Evolutionary conservation across 2,888 invertebrate species (phyloP), one percentile per base, ranked within the genome.

Genomic region (Tholera decimalis): DNA sequence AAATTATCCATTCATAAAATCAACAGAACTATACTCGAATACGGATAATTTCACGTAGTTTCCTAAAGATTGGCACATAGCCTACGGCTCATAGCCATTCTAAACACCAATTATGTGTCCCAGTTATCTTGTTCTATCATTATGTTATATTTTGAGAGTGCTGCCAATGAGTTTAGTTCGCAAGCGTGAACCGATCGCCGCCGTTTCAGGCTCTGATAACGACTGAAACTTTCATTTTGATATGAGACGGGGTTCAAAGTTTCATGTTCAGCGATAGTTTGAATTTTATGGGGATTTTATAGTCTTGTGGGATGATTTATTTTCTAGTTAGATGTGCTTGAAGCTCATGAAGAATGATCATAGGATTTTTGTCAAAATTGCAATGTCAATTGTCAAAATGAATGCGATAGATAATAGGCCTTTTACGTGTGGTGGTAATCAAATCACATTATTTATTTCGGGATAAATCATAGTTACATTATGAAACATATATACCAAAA

Each of bases 101-200:
- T 85, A 90, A 93, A 92, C 92, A 90, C 87, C 89, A 88, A 91
- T 92, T 91, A 89, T 89, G 89, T 92, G 90, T 89, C 88, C 91
- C 89, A 89, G 85, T 89, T 92, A 93, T 93, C 92, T 89, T 85
- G 86, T 88, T 68, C 75, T 74, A 77, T 65, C 60, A 84, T 82
- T 84, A 84, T 83, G 82, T 88, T 85, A 77, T 79, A 80, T 82
- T 91, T 91, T 85, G 89, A 89, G 88, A 88, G 85, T 84, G 83
- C 77, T 79, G 70, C 80, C 84, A 91, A 90, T 88, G 89, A 89
- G 85, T 90, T 89, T 89, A 91, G 91, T 92, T 91, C 82, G 79
- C 73, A 85, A 86, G 82, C 88, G 85, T 83, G 84, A 91, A 89
- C 89, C 88, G 82, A 92, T 93, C 89, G 86, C 74, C 74, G 86